Base-by-base conservation (phyloP, 2,113 vertebrate genomes). In the Erpornis zantholeuca region DNA sequence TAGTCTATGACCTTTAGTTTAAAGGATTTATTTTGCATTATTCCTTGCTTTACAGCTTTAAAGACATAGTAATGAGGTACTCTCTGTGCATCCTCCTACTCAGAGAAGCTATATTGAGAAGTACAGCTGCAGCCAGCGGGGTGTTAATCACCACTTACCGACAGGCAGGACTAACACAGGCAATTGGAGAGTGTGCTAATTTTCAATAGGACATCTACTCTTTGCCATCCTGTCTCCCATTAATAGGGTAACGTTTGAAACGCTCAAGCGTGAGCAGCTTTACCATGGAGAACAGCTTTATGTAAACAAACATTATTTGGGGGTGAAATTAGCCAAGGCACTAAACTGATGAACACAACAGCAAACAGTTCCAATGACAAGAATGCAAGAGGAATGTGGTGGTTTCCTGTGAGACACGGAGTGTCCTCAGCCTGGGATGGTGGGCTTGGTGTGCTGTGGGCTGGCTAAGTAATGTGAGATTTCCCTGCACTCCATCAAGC, bases 41-140 rank as follows among this genome's bases (percentile, higher is more conserved):
- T 80, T 94, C 75, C 88, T 96, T 97, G 97, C 98, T 96, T 98
- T 98, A 91, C 92, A 95, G 97, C 97, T 94, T 97, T 97, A 94
- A 96, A 97, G 98, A 98, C 96, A 80, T 95, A 95, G 96, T 98
- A 98, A 98, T 98, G 97, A 98, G 98, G 96, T 97, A 65, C 96
- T 96, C 82, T 95, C 97, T 94, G 96, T 96, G 97, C 95, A 95
- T 95, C 95, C 95, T 97, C 97, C 97, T 96, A 97, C 97, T 97
- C 92, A 81, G 88, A 96, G 96, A 96, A 94, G 96, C 96, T 96
- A 96, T 96, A 92, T 91, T 96, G 97, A 89, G 96, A 89, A 90
- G 97, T 97, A 96, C 98, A 98, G 98, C 98, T 98, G 98, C 96
- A 97, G 97, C 86, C 98, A 98, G 98, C 90, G 17, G 98, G 98